These are phyloP conservation scores for Montifringilla adamsi DNA, from an alignment of 2,113 vertebrate genomes.

Conservation along the genomic window DNA sequence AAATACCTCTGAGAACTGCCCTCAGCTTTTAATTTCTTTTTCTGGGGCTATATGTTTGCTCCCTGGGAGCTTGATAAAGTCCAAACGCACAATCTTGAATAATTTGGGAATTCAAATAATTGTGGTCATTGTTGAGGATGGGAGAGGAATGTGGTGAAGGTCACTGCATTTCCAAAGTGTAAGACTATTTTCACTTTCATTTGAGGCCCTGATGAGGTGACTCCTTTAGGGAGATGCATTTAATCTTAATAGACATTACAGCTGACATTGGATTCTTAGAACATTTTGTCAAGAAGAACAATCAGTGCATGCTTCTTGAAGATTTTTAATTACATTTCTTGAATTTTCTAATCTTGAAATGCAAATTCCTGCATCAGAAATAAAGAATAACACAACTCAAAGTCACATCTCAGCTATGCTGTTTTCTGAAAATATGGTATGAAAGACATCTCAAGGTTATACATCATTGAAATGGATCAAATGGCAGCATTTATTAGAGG, in stretches of 20 bases:
- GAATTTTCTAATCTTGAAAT: background rate
- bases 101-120: background rate
- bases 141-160: background rate
- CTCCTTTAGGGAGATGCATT: background rate
- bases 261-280: background rate
- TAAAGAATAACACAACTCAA: background rate
- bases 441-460: constrained; percentile 1
- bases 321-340: background rate
- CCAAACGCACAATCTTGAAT: background rate
- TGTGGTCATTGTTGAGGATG: background rate
- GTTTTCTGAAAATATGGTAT: background rate
- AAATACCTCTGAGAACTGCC: background rate
- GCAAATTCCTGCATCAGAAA: background rate
- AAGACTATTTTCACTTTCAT: background rate
- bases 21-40: background rate
- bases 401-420: background rate
- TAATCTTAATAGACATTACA: background rate
- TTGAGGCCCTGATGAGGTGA: background rate
- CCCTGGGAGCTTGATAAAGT: background rate
- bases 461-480: constrained; percentile 3
- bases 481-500: constrained; percentile 20
- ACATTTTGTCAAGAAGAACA: background rate
- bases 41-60: background rate
- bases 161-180: background rate
- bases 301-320: background rate